phyloP scores from a whole-genome alignment of 2,888 invertebrate species.

The Lymantria dispar region DNA sequence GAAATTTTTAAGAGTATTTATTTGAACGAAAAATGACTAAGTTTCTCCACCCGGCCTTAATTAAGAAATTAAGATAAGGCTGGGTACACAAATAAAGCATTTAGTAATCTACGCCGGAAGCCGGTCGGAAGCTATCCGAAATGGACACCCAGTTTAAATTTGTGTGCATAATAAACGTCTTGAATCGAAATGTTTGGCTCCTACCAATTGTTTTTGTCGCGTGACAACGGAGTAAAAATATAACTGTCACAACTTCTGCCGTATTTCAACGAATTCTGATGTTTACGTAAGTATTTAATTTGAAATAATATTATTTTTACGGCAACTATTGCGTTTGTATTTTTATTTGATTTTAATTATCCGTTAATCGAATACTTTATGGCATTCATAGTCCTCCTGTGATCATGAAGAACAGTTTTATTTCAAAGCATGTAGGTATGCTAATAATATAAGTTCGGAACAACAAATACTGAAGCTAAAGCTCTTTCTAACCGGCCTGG shows the following conservation, averaged over 20 bases:
- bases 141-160: conserved; percentile 53
- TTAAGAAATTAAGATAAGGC: conserved; percentile 76
- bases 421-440: not conserved
- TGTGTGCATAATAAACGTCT: conserved; percentile 62
- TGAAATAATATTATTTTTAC: too few relatives aligned
- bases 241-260: not conserved
- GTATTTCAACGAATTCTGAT: too few relatives aligned
- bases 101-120: conserved; percentile 72
- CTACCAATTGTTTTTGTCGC: conserved; percentile 33
- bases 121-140: conserved; percentile 67
- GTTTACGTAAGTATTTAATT: too few relatives aligned
- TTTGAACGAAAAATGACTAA: conserved; percentile 44
- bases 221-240: too few relatives aligned
- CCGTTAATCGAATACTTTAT: too few relatives aligned
- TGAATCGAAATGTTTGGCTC: conserved; percentile 42
- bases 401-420: not conserved
- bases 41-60: conserved; percentile 55
- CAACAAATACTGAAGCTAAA: not conserved
- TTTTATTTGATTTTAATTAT: too few relatives aligned
- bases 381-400: too few relatives aligned
- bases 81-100: conserved; percentile 63
- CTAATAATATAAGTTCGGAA: not conserved
- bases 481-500: too few relatives aligned
- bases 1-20: conserved; percentile 20
- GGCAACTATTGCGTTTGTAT: too few relatives aligned